Evolutionary conservation across 1,140 invertebrate genomes (phyloP).

Genomic region (Tetraneura akinire): DNA sequence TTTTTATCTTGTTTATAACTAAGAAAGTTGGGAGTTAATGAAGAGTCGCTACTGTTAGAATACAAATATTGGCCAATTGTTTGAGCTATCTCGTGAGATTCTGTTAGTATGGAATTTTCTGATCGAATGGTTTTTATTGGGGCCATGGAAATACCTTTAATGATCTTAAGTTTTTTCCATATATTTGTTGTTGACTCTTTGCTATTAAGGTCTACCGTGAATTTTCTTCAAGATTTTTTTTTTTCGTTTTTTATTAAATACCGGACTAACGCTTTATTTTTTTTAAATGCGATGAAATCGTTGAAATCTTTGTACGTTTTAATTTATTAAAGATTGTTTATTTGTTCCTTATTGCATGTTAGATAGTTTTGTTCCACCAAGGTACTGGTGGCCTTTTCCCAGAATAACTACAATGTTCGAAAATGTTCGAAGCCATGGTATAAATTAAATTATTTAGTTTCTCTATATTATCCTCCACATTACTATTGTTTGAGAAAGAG

Average conservation of each 20-base stretch:
- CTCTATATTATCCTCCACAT: too few relatives aligned
- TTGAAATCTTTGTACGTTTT: neutral
- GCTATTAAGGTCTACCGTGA: neutral
- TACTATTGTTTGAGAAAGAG: too few relatives aligned
- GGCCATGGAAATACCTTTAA: neutral
- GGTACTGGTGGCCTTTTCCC: neutral
- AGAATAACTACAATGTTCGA: too few relatives aligned
- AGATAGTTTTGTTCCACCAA: neutral
- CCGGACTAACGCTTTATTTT: neutral
- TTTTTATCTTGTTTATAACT: neutral
- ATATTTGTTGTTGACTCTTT: neutral
- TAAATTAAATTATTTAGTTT: too few relatives aligned
- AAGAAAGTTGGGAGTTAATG: neutral
- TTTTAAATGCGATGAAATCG: neutral
- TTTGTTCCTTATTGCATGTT: neutral
- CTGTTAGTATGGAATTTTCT: too few relatives aligned
- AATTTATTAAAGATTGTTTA: neutral
- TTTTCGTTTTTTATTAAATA: slow-evolving; percentile 3
- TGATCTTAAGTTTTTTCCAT: neutral
- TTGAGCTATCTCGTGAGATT: too few relatives aligned
- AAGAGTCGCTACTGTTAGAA: too few relatives aligned
- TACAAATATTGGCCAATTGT: too few relatives aligned
- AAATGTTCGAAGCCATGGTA: too few relatives aligned
- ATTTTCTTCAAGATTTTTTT: neutral
- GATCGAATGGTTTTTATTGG: neutral